Evolutionary conservation across 2,797 vertebrate genomes (phyloP), one percentile per base, ranked within the genome.

Genomic region (Aeoliscus strigatus): DNA sequence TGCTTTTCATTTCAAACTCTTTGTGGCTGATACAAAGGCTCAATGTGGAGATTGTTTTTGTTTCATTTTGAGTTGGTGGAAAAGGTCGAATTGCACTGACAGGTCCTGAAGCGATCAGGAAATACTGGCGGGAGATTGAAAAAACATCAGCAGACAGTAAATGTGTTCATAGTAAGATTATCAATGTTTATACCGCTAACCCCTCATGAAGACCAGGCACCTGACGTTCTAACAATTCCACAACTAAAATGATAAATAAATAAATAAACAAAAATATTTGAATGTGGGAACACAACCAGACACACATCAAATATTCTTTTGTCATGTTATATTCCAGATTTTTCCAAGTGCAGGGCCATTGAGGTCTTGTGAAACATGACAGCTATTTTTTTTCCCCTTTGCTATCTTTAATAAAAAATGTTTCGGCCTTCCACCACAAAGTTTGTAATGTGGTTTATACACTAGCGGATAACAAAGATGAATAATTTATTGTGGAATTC

Each of bases 311-410:
- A 17, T 24, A 27, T 33, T 18, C 25, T 9, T 24, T 16, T 13
- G 4, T 16, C n/a, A 39, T 37, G 31, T 31, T 45, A 9, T 15
- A 23, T 28, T 42, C n/a, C 15, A 9, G 13, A 3, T 14, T 42
- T 31, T n/a, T n/a, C n/a, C n/a, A n/a, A 9, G 36, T 25, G 15
- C 26, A 23, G 43, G 39, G 28, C 17, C 30, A 21, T 23, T n/a
- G n/a, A 24, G 27, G 15, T 55, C 35, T 66, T 59, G 50, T 48
- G 54, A 23, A 70, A 66, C 17, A 36, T 70, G 42, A 52, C 70
- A 64, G 51, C 52, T 33, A 62, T 46, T 59, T 76, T 76, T 69
- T 28, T 60, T n/a, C n/a, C n/a, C n/a, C n/a, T 79, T 75, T 77
- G 9, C 30, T 32, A 23, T 46, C 36, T 31, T 14, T 59, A 59